Base-by-base conservation (phyloP, 2,797 vertebrate genomes). In the Chloroceryle inda region DNA sequence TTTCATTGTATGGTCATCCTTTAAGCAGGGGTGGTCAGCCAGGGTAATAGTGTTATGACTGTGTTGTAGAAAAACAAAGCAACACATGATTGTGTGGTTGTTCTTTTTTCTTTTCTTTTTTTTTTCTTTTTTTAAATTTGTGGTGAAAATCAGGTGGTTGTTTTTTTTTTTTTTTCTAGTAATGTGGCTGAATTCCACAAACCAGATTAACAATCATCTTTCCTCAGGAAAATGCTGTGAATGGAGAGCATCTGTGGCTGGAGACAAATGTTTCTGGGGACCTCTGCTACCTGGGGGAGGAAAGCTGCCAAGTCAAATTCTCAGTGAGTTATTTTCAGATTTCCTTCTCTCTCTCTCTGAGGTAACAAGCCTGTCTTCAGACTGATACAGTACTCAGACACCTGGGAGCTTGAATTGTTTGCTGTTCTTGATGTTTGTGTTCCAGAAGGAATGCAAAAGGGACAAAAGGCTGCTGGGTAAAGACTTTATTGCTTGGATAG, bases 261-360 rank as follows among this genome's bases (percentile, higher is more conserved):
- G 99, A 99, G 97, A 99, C 99, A 22, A 99, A 99, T 55, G 99
- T 99, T 94, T 99, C 99, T 1, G 99, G 99, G 67, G 99, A 99
- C 92, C 98, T 99, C 58, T 99, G 99, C 94, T 99, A 99, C 95
- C 98, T 99, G 38, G 99, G 99, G 29, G 99, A 99, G 93, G 99
- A 99, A 96, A 98, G 98, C 92, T 99, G 99, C 96, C 97, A 99
- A 82, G 98, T 99, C 37, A 99, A 99, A 98, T 99, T 99, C 80
- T 98, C 99, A 95, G 99, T 99, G 98, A 99, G 99, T 99, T 81
- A 20, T 66, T 91, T 94, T 84, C 6, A 24, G 56, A n/a, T 73
- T 92, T 91, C 9, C 23, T 74, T 82, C 58, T 66, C 42, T 75
- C 42, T 75, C 63, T 71, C 79, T 74, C 35, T 83, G 47, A 88